Evolutionary conservation across 2,113 vertebrate species (phyloP), one percentile per base, ranked within the genome.

Genomic region (Eubucco bourcierii): DNA sequence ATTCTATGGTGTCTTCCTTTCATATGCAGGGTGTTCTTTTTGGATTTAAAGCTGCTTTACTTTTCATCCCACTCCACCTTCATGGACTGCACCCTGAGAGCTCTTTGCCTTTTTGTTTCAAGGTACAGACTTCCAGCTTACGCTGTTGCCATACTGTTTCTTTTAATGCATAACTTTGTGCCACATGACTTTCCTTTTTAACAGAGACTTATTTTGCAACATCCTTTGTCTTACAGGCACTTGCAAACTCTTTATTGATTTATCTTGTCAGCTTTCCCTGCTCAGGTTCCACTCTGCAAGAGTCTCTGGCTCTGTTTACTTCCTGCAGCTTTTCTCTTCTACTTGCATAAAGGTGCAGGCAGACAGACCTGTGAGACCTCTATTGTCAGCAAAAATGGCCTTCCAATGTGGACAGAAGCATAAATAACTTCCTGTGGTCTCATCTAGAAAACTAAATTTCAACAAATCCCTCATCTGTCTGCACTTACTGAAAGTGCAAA

Each of bases 281-380:
- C 74, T 81, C 15, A 4, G 63, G 17, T 67, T 70, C 64, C 3
- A 3, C 2, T 3, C 79, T 21, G 20, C 61, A 72, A 85, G 84
- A 50, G 59, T 63, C 71, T 73, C 84, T 72, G 80, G 23, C 59
- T 90, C 86, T 50, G 9, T 82, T 95, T 76, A 8, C 34, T 80
- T 92, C 79, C 87, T 52, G 47, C 33, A 80, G 87, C 75, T 92
- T 90, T 87, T 77, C 61, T 80, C 34, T 90, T 80, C 67, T 93
- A 59, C 29, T 67, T 61, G 33, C 14, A 70, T 34, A 85, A 93
- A 87, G 41, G 56, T 60, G 37, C 19, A 77, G 67, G 46, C 56
- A 87, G 89, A n/a, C 31, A 41, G 9, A 87, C 56, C 71, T 67
- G 28, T 7, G 56, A 95, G 56, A 56, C 60, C 34, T 80, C 84